A percentile compares a stretch with the other conserved stretches of the same genome.
Conservation (phyloP, 2,113 vertebrate genomes). For the Ctenodactylus gundi region DNA sequence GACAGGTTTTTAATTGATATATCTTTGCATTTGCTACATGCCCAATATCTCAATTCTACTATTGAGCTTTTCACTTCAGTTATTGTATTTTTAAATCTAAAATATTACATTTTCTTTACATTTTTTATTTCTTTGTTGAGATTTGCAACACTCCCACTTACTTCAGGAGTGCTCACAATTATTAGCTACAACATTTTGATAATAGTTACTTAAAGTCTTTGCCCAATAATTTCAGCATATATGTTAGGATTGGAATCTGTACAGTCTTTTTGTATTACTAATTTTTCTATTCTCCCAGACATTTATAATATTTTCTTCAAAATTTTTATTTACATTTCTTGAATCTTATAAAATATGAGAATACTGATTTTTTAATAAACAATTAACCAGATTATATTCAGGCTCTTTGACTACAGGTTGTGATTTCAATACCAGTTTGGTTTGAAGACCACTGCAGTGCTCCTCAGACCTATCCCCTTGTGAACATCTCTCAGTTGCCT, state of each 20-base stretch:
- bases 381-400: neutral
- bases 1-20: neutral
- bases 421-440: neutral
- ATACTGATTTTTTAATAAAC: neutral
- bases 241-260: neutral
- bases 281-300: neutral
- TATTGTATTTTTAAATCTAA: neutral
- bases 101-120: neutral
- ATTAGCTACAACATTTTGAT: neutral
- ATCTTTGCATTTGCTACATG: neutral
- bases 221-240: neutral
- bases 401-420: neutral
- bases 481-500: neutral
- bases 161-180: neutral
- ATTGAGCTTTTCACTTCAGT: neutral
- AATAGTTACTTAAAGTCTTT: neutral
- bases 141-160: neutral
- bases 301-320: neutral
- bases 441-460: neutral
- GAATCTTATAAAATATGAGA: neutral
- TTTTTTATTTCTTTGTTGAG: neutral
- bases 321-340: neutral
- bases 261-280: neutral
- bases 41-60: neutral
- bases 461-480: neutral